Conservation (phyloP, 2,797 vertebrate species). For the Poecilia wingei region DNA sequence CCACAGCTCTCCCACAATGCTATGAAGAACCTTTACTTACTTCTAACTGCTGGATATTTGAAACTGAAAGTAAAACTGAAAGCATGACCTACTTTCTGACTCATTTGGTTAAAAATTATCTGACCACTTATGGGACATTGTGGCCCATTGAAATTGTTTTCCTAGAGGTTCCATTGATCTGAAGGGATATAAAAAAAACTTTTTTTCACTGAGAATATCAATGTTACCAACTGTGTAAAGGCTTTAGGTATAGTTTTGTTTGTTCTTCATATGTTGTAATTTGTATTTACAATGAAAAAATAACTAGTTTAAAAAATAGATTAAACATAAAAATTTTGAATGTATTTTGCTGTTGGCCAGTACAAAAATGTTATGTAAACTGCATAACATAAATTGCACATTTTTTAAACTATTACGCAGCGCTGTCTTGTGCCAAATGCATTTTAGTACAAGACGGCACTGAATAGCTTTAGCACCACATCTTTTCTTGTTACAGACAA, state of each 20-base stretch:
- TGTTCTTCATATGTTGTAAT: not conserved
- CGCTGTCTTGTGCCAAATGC: not conserved
- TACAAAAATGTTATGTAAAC: not conserved
- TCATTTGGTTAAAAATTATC: not conserved
- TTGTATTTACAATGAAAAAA: not conserved
- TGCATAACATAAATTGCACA: too few species aligned
- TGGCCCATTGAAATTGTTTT: not conserved
- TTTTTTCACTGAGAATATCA: not conserved
- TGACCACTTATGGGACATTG: not conserved
- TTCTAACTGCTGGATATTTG: not conserved
- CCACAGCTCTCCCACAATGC: not conserved
- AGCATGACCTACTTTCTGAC: not conserved
- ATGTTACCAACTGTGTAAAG: not conserved
- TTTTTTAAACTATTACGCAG: not conserved
- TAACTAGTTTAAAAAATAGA: not conserved
- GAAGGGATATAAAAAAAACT: not conserved
- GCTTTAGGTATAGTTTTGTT: not conserved
- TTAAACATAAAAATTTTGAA: not conserved
- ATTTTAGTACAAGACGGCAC: not conserved
- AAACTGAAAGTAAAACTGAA: not conserved
- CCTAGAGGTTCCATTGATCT: not conserved
- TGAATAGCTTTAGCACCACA: not conserved
- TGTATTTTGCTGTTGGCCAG: not conserved
- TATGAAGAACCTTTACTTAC: not conserved
- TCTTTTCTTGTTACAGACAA: not conserved